These are phyloP conservation scores for Dendrolimus kikuchii DNA, from an alignment of 1,140 invertebrate genomes.

Conservation along the genomic window DNA sequence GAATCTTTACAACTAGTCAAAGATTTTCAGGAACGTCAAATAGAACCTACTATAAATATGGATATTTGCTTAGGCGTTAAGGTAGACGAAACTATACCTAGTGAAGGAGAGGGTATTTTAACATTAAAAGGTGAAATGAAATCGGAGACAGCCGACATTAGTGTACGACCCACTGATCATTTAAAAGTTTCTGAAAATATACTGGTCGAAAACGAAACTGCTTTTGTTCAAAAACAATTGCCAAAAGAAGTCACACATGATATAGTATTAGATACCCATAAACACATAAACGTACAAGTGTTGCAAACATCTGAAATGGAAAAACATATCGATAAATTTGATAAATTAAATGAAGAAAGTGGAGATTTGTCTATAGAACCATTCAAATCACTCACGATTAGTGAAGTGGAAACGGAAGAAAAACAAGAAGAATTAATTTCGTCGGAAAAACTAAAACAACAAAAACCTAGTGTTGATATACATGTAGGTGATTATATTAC, in stretches of 20 bases:
- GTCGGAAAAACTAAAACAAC: conserved; percentile 17
- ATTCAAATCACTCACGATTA: conserved; percentile 27
- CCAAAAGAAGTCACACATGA: conserved; percentile 20
- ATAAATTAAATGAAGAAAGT: conserved; percentile 23
- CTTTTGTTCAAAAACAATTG: conserved; percentile 16
- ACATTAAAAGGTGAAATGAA: conserved; percentile 14
- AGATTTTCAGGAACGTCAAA: conserved; percentile 16
- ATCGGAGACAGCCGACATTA: conserved; percentile 20
- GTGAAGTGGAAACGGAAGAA: conserved; percentile 32
- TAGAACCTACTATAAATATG: conserved; percentile 20
- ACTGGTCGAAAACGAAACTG: conserved; percentile 34
- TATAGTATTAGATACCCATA: conserved; percentile 23
- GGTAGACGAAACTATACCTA: conserved; percentile 31
- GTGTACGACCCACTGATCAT: conserved; percentile 22
- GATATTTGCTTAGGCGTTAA: conserved; percentile 22
- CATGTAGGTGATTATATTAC: conserved; percentile 34
- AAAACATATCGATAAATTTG: conserved; percentile 11
- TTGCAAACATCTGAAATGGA: conserved; percentile 30
- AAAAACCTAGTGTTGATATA: conserved; percentile 19
- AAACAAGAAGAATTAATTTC: conserved; percentile 21
- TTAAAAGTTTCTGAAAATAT: conserved; percentile 34
- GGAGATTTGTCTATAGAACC: conserved; percentile 23
- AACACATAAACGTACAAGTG: conserved; percentile 39
- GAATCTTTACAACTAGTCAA: conserved; percentile 11
- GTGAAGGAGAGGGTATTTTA: conserved; percentile 35